Conservation (phyloP, 2,113 vertebrate species). For the Australoheros scitulus region DNA sequence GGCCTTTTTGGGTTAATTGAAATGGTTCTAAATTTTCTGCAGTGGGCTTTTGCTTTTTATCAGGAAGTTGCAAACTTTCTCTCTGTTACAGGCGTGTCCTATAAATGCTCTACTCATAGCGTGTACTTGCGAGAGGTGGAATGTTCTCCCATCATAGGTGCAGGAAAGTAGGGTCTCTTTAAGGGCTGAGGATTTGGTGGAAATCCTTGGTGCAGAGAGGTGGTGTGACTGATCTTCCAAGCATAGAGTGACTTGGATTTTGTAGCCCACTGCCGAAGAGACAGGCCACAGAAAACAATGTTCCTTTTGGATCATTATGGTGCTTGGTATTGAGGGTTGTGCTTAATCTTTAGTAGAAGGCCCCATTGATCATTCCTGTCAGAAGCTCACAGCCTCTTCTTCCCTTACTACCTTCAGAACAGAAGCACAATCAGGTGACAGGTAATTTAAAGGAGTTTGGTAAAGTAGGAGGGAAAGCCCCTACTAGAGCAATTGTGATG, state of each 20-base stretch:
- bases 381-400: neutral
- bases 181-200: neutral
- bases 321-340: neutral
- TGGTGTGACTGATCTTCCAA: neutral
- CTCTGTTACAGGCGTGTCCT: neutral
- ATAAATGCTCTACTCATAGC: neutral
- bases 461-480: too few species aligned
- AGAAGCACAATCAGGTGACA: too few species aligned
- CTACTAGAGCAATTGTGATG: too few species aligned
- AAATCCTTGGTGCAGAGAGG: neutral
- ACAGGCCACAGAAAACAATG: fast-evolving
- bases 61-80: neutral
- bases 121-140: neutral
- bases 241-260: neutral
- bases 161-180: neutral
- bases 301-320: neutral
- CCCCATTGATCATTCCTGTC: neutral
- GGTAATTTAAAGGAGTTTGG: too few species aligned
- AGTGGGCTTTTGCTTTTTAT: neutral
- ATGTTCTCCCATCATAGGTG: neutral
- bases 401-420: too few species aligned
- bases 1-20: neutral
- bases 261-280: neutral
- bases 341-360: neutral
- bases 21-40: neutral